Conservation (phyloP, 1,140 invertebrate genomes). For the Drosophila subobscura region DNA sequence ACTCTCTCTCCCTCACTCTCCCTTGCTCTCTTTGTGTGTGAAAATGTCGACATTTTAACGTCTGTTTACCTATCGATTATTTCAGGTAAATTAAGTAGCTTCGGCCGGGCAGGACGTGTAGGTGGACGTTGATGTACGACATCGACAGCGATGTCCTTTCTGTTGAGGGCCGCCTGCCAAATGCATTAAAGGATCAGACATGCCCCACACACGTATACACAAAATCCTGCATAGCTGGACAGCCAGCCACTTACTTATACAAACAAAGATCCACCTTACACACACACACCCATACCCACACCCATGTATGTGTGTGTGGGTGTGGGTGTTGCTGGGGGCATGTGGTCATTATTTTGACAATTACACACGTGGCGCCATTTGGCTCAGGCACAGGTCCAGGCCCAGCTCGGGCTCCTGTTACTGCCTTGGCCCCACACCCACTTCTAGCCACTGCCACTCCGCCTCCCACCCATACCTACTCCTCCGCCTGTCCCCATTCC, state of each 20-base stretch:
- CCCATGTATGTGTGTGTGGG: conserved; percentile 1
- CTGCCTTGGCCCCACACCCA: background rate
- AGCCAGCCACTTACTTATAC: conserved; percentile 75
- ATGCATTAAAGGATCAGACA: conserved; percentile 82
- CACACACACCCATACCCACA: conserved; percentile 11
- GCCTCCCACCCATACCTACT: background rate
- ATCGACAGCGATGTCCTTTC: conserved; percentile 55
- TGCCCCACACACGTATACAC: conserved; percentile 43
- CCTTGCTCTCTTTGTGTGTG: conserved; percentile 43
- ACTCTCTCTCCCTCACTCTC: background rate
- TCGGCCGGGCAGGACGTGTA: conserved; percentile 42
- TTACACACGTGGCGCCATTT: conserved; percentile 78
- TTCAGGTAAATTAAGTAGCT: conserved; percentile 82
- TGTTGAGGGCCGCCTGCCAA: conserved; percentile 64
- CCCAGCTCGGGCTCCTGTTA: too few species aligned
- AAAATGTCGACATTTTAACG: conserved; percentile 77
- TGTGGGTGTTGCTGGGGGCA: conserved; percentile 16
- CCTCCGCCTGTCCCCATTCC: background rate
- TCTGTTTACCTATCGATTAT: conserved; percentile 82
- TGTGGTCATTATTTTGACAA: conserved; percentile 82
- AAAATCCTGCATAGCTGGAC: conserved; percentile 52
- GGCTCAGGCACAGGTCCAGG: conserved; percentile 8
- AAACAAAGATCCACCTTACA: conserved; percentile 60
- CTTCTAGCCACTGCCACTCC: background rate
- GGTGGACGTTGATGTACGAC: conserved; percentile 13